Evolutionary conservation across 2,113 vertebrate genomes (phyloP).

Genomic region (Nothobranchius kuhntae): DNA sequence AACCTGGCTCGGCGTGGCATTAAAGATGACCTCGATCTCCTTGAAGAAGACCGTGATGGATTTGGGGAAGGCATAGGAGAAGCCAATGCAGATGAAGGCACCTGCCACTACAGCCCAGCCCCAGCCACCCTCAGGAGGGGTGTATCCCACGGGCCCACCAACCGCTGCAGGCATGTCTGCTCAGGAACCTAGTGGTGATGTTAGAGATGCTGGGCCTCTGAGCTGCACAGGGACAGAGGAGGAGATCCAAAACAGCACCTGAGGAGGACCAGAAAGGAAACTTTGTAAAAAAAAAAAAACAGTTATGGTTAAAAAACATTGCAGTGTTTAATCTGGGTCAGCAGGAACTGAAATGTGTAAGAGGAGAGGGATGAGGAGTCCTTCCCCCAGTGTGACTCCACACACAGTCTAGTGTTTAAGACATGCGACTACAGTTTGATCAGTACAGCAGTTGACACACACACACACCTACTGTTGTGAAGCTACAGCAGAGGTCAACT

Average conservation of each 20-base stretch:
- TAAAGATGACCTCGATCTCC: slow-evolving; percentile 92
- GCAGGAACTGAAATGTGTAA: too few relatives aligned
- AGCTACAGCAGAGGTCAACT: too few relatives aligned
- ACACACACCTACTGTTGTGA: too few relatives aligned
- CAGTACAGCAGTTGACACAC: too few relatives aligned
- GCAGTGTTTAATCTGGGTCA: too few relatives aligned
- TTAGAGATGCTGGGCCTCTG: background rate
- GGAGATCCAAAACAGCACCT: slow-evolving; percentile 9
- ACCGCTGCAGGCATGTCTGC: slow-evolving; percentile 84
- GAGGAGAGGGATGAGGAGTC: too few relatives aligned
- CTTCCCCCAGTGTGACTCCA: too few relatives aligned
- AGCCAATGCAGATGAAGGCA: slow-evolving; percentile 96
- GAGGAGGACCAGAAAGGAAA: background rate
- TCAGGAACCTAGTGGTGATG: background rate
- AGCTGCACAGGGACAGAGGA: background rate
- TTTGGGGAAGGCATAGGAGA: slow-evolving; percentile 97
- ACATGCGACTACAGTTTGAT: background rate
- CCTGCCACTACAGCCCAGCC: slow-evolving; percentile 93
- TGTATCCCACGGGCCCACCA: slow-evolving; percentile 87
- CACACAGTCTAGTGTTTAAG: too few relatives aligned
- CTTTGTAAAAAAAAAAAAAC: background rate
- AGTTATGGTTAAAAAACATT: background rate
- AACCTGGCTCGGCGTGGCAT: slow-evolving; percentile 89
- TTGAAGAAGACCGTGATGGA: slow-evolving; percentile 99
- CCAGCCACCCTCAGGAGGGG: slow-evolving; percentile 96